Percentiles rank a stretch among this genome's conserved stretches.
These are phyloP conservation scores for Sebastes variabilis DNA, from an alignment of 2,797 vertebrate species.

Conservation along the genomic window DNA sequence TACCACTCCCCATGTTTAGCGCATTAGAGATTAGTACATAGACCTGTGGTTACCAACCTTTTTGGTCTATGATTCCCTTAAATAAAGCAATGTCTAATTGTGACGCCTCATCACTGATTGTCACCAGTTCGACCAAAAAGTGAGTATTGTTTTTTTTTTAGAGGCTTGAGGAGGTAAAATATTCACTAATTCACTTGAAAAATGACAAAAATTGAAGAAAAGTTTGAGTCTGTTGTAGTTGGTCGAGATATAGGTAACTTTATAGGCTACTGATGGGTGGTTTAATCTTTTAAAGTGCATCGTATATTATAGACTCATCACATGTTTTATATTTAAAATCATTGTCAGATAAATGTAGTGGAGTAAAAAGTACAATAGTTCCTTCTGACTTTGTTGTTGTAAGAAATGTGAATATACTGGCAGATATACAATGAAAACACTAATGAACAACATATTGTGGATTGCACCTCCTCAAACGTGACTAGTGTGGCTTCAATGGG, in stretches of 20 bases:
- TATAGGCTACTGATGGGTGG: background rate
- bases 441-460: background rate
- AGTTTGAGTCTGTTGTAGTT: background rate
- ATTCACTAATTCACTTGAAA: no score
- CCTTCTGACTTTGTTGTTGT: background rate
- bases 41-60: no score
- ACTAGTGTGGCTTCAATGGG: background rate
- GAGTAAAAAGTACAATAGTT: background rate
- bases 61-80: no score
- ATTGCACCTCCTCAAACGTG: background rate
- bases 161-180: no score
- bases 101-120: no score
- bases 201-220: no score
- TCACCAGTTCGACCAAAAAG: no score
- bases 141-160: no score
- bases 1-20: background rate
- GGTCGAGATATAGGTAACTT: no score
- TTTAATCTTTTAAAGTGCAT: background rate
- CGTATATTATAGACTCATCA: no score
- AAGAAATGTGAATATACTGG: background rate
- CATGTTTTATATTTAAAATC: background rate
- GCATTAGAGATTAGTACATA: no score
- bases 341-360: background rate
- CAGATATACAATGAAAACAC: background rate
- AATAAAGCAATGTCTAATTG: no score